A percentile compares a stretch with the other conserved stretches of the same genome.
These are phyloP conservation scores for Chaetops frenatus DNA, from an alignment of 2,113 vertebrate genomes.

Conservation along the genomic window DNA sequence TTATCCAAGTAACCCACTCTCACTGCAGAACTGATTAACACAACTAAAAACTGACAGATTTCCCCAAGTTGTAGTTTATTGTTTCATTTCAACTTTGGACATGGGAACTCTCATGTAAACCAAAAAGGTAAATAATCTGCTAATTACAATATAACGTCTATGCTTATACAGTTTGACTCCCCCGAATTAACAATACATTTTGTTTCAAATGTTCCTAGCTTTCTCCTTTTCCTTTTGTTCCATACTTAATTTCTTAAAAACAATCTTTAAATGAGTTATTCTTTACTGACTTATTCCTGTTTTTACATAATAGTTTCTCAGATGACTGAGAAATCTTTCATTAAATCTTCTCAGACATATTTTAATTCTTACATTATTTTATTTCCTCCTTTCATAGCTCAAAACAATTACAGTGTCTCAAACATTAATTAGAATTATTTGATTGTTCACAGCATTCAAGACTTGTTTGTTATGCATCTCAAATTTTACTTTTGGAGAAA, in stretches of 20 bases:
- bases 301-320: not conserved
- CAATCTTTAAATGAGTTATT: not conserved
- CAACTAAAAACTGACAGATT: not conserved
- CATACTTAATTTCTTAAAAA: not conserved
- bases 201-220: not conserved
- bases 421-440: not conserved
- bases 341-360: not conserved
- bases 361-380: not conserved
- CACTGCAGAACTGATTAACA: not conserved
- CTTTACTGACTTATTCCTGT: not conserved
- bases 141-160: not conserved
- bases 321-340: not conserved
- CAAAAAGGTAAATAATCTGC: not conserved
- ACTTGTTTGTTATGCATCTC: not conserved
- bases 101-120: not conserved
- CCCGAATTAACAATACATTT: not conserved
- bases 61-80: not conserved
- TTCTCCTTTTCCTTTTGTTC: not conserved
- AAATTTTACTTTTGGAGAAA: not conserved
- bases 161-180: not conserved
- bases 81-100: not conserved
- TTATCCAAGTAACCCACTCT: not conserved
- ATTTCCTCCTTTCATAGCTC: not conserved
- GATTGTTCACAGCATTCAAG: not conserved
- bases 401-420: not conserved